These are phyloP conservation scores for Petrocephalus microphthalmus DNA, from an alignment of 2,113 vertebrate species.

Conservation along the genomic window DNA sequence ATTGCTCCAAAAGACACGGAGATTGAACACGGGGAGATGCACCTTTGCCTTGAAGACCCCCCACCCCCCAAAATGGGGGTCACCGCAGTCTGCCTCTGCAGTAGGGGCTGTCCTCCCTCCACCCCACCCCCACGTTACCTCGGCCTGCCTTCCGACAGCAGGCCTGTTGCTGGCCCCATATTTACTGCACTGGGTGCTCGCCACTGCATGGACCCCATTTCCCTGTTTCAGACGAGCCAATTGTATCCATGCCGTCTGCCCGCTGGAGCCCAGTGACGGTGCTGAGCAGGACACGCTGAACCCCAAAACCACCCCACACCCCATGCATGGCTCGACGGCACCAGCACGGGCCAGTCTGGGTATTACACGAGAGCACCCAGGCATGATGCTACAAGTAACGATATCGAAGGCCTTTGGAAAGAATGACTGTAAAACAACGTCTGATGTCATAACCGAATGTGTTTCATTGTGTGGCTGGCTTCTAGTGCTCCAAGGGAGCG, in stretches of 20 bases:
- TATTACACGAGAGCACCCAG: background rate
- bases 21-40: background rate
- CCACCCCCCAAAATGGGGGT: background rate
- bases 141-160: constrained; percentile 29
- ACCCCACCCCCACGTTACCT: constrained; percentile 2
- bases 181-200: constrained; percentile 20
- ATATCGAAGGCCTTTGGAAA: background rate
- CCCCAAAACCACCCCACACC: background rate
- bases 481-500: background rate
- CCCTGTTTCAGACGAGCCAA: constrained; percentile 14
- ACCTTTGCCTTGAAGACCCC: background rate
- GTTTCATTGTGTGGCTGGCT: background rate
- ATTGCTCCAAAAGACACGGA: background rate
- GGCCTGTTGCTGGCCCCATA: constrained; percentile 28
- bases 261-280: constrained; percentile 22
- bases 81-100: background rate
- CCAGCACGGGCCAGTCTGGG: background rate
- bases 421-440: background rate
- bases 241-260: constrained; percentile 15
- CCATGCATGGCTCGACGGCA: background rate
- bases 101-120: background rate
- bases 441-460: background rate
- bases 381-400: background rate
- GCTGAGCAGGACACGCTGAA: constrained; percentile 11
- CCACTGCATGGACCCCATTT: constrained; percentile 29